Evolutionary conservation across 2,888 invertebrate species (phyloP).

Genomic region (Neoitamus cyanurus): DNA sequence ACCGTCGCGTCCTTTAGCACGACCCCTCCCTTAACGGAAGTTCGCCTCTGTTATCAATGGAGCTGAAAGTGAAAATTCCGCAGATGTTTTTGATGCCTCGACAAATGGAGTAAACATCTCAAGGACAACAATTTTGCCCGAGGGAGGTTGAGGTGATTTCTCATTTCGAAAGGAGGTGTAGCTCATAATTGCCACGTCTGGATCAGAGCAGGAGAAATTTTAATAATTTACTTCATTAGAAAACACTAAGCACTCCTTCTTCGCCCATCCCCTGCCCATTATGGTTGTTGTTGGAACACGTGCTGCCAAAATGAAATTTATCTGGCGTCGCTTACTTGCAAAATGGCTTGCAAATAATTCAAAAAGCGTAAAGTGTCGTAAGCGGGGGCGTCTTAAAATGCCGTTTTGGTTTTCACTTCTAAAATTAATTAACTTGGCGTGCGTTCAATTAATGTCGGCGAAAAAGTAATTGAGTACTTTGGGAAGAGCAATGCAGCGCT

Average conservation of each 20-base stretch:
- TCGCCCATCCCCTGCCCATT: not conserved
- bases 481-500: not conserved
- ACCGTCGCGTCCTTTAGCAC: not conserved
- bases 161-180: not conserved
- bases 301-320: not conserved
- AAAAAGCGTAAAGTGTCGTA: not conserved
- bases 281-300: not conserved
- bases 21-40: not conserved
- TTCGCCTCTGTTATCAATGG: not conserved
- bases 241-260: not conserved
- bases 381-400: not conserved
- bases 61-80: not conserved
- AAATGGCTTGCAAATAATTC: not conserved
- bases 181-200: not conserved
- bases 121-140: not conserved
- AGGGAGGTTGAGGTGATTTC: not conserved
- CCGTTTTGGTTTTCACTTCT: not conserved
- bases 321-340: not conserved
- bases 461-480: not conserved
- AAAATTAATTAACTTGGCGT: not conserved
- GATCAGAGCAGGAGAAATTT: not conserved
- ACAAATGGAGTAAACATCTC: slow-evolving; percentile 4
- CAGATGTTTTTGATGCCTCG: not conserved
- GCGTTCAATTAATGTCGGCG: not conserved
- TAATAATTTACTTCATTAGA: slow-evolving; percentile 1